These are phyloP conservation scores for Diabrotica balteata DNA, from an alignment of 2,888 invertebrate genomes.

Conservation along the genomic window DNA sequence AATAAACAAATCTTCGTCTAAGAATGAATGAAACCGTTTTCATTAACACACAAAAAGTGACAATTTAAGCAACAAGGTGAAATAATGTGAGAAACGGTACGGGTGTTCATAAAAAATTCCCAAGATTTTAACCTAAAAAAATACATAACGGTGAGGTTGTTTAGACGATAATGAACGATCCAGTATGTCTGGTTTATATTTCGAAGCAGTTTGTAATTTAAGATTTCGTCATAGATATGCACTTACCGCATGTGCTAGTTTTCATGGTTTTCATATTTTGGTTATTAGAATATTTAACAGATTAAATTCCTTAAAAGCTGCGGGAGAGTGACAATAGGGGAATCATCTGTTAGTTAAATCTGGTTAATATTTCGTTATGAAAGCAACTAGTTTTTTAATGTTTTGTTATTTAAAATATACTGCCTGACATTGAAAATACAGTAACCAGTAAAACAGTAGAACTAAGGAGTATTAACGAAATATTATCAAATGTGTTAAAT, in stretches of 20 bases:
- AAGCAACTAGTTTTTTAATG: too few relatives aligned
- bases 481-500: too few relatives aligned
- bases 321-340: background rate
- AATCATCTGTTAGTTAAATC: background rate
- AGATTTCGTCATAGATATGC: slow-evolving; percentile 1
- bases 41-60: background rate
- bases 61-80: background rate
- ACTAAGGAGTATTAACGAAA: too few relatives aligned
- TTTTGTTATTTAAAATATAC: too few relatives aligned
- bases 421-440: too few relatives aligned
- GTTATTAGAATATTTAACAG: background rate
- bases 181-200: slow-evolving; percentile 22
- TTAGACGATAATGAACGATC: slow-evolving; percentile 20
- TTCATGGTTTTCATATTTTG: background rate
- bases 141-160: slow-evolving; percentile 19
- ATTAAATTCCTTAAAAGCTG: background rate
- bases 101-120: background rate
- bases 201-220: slow-evolving; percentile 8
- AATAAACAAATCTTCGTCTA: too few relatives aligned
- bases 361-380: too few relatives aligned
- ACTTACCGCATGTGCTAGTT: slow-evolving; percentile 3
- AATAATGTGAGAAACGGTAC: background rate
- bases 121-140: slow-evolving; percentile 4
- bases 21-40: background rate
- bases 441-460: too few relatives aligned